A percentile compares a stretch with the other conserved stretches of the same genome.
Conservation (phyloP, 2,888 invertebrate genomes). For the Eristalis pertinax region DNA sequence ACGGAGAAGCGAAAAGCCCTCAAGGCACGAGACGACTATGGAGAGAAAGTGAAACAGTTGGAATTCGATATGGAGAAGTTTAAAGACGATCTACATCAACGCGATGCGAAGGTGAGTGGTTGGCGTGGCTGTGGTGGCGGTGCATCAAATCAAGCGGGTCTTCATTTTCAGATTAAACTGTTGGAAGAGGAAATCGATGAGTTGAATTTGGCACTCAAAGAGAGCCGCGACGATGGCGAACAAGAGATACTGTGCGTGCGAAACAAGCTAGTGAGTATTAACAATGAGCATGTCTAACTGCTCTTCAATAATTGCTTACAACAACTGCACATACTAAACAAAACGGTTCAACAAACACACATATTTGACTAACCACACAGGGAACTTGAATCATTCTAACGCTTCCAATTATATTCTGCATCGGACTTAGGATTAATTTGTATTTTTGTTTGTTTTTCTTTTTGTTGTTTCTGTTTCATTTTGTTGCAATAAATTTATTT, state of each 20-base stretch:
- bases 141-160: background rate
- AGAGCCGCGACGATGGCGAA: constrained; percentile 82
- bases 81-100: constrained; percentile 77
- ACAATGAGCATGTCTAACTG: constrained; percentile 65
- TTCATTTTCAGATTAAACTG: constrained; percentile 82
- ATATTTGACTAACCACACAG: constrained; percentile 22
- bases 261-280: constrained; percentile 84
- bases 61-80: constrained; percentile 79
- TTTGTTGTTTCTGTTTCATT: background rate
- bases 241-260: constrained; percentile 83
- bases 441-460: constrained; percentile 32
- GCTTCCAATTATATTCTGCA: background rate
- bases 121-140: background rate
- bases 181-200: constrained; percentile 89
- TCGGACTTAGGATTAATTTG: background rate
- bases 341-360: background rate
- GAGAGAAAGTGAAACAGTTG: constrained; percentile 83
- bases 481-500: constrained; percentile 18
- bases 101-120: constrained; percentile 79
- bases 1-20: constrained; percentile 89
- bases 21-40: constrained; percentile 85
- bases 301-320: constrained; percentile 1
- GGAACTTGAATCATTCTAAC: background rate
- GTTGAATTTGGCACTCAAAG: constrained; percentile 85
- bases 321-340: constrained; percentile 41